phyloP scores from a whole-genome alignment of 1,140 invertebrate genomes.

The Cydia pomonella region DNA sequence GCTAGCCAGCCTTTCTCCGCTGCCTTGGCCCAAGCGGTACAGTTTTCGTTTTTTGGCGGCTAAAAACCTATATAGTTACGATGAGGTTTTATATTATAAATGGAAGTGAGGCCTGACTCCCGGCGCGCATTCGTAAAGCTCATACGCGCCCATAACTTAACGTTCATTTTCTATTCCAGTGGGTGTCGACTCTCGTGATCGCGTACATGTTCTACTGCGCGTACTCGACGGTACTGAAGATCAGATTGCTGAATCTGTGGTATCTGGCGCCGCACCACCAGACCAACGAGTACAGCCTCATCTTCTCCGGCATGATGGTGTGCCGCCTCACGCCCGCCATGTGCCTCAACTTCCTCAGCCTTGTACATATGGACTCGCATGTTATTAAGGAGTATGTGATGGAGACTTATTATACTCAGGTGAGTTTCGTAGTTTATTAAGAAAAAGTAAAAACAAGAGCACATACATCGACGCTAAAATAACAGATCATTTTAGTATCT shows the following conservation, averaged over 20 bases:
- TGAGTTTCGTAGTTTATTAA: conserved; percentile 58
- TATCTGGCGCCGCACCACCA: conserved; percentile 98
- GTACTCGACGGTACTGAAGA: conserved; percentile 98
- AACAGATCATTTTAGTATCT: no score
- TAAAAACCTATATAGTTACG: no score
- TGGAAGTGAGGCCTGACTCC: no score
- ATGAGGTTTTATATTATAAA: no score
- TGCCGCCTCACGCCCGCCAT: conserved; percentile 98
- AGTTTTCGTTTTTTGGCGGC: no score
- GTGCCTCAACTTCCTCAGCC: conserved; percentile 98
- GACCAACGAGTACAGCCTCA: conserved; percentile 99
- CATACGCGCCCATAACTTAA: no score
- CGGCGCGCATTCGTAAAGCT: no score
- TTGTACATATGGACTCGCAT: conserved; percentile 99
- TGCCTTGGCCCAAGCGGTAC: no score
- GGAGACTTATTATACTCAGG: conserved; percentile 95
- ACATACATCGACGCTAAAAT: no score
- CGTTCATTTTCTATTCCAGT: conserved; percentile 70
- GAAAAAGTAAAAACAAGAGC: no score
- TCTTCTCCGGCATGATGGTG: conserved; percentile 98
- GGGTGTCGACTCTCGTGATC: conserved; percentile 94
- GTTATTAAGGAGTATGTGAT: conserved; percentile 90
- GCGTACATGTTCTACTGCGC: conserved; percentile 98
- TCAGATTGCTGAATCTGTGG: conserved; percentile 97
- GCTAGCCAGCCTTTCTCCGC: no score